phyloP scores from a whole-genome alignment of 1,140 invertebrate species.

The Caligus rogercresseyi region DNA sequence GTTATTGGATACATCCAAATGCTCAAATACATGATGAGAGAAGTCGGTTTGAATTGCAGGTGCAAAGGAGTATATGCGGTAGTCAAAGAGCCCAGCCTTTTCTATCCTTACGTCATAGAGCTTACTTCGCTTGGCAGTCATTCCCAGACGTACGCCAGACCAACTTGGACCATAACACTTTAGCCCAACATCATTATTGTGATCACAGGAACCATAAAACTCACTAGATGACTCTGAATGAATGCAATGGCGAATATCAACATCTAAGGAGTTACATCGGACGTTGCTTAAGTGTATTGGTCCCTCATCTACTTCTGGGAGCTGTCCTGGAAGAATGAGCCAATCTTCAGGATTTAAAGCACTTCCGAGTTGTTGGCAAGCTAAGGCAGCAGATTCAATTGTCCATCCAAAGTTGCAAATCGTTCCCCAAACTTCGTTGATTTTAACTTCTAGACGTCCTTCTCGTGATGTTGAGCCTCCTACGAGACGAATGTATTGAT shows the following conservation, averaged over 20 bases:
- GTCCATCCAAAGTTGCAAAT: constrained; percentile 94
- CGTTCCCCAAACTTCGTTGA: constrained; percentile 79
- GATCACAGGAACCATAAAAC: constrained; percentile 74
- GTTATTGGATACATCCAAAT: constrained; percentile 57
- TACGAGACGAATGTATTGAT: background rate
- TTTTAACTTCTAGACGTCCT: constrained; percentile 38
- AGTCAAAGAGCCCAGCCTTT: constrained; percentile 82
- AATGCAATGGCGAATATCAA: constrained; percentile 72
- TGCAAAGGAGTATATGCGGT: constrained; percentile 69
- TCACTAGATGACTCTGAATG: constrained; percentile 44
- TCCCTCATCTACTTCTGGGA: constrained; percentile 56
- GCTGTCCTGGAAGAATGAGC: constrained; percentile 55
- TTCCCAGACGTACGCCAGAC: constrained; percentile 75
- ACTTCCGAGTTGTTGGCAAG: constrained; percentile 84
- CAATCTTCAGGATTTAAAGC: constrained; percentile 83
- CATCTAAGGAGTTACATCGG: constrained; percentile 70
- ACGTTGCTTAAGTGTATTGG: constrained; percentile 66
- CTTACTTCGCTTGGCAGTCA: constrained; percentile 61
- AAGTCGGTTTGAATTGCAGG: constrained; percentile 91
- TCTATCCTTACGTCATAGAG: constrained; percentile 75
- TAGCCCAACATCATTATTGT: constrained; percentile 68
- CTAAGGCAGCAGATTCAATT: constrained; percentile 70
- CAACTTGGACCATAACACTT: constrained; percentile 74
- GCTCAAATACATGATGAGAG: constrained; percentile 71
- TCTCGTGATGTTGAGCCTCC: constrained; percentile 4